Base-by-base conservation (phyloP, 1,140 invertebrate species). In the Panulirus ornatus region DNA sequence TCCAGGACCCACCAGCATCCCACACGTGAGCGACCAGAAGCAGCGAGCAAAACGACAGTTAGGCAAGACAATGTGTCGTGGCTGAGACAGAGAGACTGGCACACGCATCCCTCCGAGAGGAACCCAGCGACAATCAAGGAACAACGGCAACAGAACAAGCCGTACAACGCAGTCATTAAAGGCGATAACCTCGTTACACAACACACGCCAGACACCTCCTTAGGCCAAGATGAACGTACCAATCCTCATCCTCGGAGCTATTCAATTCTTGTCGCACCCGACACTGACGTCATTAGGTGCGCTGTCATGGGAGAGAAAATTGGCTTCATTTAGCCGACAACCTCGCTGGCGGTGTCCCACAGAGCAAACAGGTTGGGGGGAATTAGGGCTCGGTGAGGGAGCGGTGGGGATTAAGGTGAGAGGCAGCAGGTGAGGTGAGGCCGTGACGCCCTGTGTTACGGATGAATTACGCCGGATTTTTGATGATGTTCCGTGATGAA, bases 301-400 rank as follows among this genome's bases (percentile, higher is more conserved):
- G 78, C 78, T 81, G 78, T 81, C 78, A 54, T 34, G 78, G 58
- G 78, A 36, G 78, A 22, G 47, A 81, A 81, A 81, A 63, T 81
- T 81, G 78, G 78, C 78, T 81, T 81, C 78, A 81, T 81, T 81
- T 81, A 81, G 78, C 58, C 51, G 78, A 81, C 78, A 58, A 58
- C 51, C 51, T 81, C 11, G 78, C 78, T 81, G 47, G 78, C 36
- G 51, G 78, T 81, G 34, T 22, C 78, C 51, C 78, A 54, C 78
- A 54, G 78, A 81, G 78, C 36, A 58, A 47, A 38, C 58, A 66
- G 58, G 58, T 66, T 11, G 54, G 19, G 5, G n/a, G 0, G 58
- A 30, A 30, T 66, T 30, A 66, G 6, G 22, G 58, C 1, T 2
- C 9, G 27, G 58, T 8, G 58, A 19, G 44, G 5, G 44, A 11